Evolutionary conservation across 2,797 vertebrate genomes (phyloP), one percentile per base, ranked within the genome.

Genomic region (Channa striata): DNA sequence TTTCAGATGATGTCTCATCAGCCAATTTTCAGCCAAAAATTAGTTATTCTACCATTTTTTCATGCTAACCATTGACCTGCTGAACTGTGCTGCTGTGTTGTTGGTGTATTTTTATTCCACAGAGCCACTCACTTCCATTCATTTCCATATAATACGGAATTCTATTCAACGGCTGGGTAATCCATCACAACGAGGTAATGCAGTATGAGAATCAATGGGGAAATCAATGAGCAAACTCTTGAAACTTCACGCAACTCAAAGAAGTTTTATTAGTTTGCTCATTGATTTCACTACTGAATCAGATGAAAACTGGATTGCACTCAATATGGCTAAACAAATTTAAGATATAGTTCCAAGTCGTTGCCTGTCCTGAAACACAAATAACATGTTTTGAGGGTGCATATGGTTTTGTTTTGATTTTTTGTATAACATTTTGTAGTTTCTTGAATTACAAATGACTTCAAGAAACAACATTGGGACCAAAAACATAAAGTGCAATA

Each of bases 171-270:
- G 10, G 46, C 51, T 51, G 53, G 53, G 54, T 54, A 30, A 64
- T 60, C 17, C 33, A 60, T 74, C 56, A 74, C 34, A 52, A 37
- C 60, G 56, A 63, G 25, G 10, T 59, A 39, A 73, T 73, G 21
- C 23, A 33, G 21, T 39, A 39, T 59, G 21, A 6, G 60, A 66
- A 77, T 56, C 57, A 23, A 59, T 65, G 42, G 51, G 20, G 58
- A 50, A 65, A 54, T 70, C 42, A 65, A 57, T 77, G 50, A 42
- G 34, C 59, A 64, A 46, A 62, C 48, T 69, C 23, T 25, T 63
- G 47, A 59, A 30, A 70, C 36, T 43, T 44, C 33, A 53, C 20
- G 46, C 47, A 66, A 14, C 19, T 68, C 46, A 58, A 52, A 11
- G 39, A 11, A 49, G 23, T 67, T 66, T 51, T 21, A 52, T 36